phyloP scores from a whole-genome alignment of 2,113 vertebrate genomes.

The Eudyptes chrysolophus region DNA sequence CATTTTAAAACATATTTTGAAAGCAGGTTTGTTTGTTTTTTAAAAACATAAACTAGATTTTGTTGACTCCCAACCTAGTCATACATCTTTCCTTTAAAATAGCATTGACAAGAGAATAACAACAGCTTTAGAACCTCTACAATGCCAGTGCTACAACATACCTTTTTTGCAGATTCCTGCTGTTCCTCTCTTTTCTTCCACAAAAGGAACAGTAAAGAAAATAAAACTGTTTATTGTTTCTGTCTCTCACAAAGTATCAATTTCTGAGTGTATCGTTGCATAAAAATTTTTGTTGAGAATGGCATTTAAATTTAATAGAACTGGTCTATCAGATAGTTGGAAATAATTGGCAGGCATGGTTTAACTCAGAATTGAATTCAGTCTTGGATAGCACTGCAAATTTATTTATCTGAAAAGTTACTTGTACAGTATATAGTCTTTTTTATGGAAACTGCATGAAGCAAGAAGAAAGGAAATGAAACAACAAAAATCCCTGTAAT shows the following conservation, averaged over 20 bases:
- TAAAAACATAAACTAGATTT: background rate
- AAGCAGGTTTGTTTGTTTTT: background rate
- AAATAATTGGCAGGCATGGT: slow-evolving; percentile 34
- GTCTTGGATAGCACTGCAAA: background rate
- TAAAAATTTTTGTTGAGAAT: background rate
- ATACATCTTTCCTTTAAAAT: background rate
- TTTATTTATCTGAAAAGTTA: slow-evolving; percentile 35
- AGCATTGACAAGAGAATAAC: background rate
- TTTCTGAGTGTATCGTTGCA: background rate
- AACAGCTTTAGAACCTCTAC: background rate
- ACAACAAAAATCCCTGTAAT: background rate
- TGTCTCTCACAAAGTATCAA: background rate
- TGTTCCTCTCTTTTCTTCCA: background rate
- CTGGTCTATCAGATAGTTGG: background rate
- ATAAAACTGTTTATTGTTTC: background rate
- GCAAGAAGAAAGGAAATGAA: slow-evolving; percentile 18
- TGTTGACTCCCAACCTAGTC: background rate
- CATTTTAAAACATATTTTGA: background rate
- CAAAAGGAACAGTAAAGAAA: background rate
- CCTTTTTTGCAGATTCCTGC: background rate
- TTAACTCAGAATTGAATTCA: slow-evolving; percentile 42
- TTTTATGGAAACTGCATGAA: background rate
- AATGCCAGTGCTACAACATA: background rate
- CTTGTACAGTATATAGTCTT: background rate
- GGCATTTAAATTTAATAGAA: slow-evolving; percentile 26